Percentiles rank a stretch among this genome's conserved stretches.
Evolutionary conservation across 2,888 invertebrate species (phyloP).

Genomic region (Rhodophaea formosa): DNA sequence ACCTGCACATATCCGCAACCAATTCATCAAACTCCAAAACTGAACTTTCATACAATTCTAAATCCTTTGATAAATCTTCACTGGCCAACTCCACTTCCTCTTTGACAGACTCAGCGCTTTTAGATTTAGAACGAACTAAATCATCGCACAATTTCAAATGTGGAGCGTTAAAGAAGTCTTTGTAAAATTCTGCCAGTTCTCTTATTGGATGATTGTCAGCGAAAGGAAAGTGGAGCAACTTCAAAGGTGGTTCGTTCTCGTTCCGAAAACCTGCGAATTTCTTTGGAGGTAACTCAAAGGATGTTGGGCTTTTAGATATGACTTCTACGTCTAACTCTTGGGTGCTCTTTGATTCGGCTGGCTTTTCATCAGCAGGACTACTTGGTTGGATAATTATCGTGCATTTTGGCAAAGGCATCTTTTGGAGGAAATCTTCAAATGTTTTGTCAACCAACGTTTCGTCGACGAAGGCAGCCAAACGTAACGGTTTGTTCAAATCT

Average conservation of each 20-base stretch:
- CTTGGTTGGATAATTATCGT: conserved; percentile 64
- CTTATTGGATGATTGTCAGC: conserved; percentile 86
- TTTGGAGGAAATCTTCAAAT: conserved; percentile 61
- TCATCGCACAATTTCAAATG: conserved; percentile 63
- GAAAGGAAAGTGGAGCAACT: conserved; percentile 87
- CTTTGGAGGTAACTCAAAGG: conserved; percentile 66
- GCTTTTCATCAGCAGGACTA: conserved; percentile 34
- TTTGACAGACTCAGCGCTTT: conserved; percentile 43
- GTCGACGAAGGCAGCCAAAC: conserved; percentile 89
- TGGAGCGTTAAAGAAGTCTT: conserved; percentile 88
- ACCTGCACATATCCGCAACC: conserved; percentile 85
- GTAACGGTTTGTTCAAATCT: conserved; percentile 86
- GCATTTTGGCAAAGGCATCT: conserved; percentile 61
- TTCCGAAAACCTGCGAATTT: conserved; percentile 67
- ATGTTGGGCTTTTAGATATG: conserved; percentile 64
- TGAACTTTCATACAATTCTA: conserved; percentile 87
- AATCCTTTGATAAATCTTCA: conserved; percentile 84
- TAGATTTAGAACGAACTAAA: conserved; percentile 32
- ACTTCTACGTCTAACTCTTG: conserved; percentile 55
- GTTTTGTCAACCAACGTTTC: conserved; percentile 56
- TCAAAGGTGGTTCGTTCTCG: conserved; percentile 84
- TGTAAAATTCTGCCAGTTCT: conserved; percentile 89
- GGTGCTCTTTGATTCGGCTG: conserved; percentile 56
- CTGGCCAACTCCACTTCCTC: conserved; percentile 58
- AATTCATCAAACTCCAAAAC: conserved; percentile 88